Percentiles rank a stretch among this genome's conserved stretches.
Evolutionary conservation across 2,113 vertebrate species (phyloP).

Genomic region (Lanius collurio): DNA sequence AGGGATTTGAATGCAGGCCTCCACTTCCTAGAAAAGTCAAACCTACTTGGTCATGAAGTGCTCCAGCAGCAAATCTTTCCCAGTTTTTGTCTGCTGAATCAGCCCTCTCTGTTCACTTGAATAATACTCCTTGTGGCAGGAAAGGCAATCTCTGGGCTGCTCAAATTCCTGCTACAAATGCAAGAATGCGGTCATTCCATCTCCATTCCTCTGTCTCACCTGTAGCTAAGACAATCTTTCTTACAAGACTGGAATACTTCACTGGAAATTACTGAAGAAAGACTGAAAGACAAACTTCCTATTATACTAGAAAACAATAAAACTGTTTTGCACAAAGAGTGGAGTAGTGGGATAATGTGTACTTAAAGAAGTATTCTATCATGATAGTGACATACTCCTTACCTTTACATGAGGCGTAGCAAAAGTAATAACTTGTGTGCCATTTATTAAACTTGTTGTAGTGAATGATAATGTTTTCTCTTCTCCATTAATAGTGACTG

Average conservation of each 20-base stretch:
- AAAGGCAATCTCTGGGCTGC: not conserved
- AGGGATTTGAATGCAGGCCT: not conserved
- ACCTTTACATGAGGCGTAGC: conserved; percentile 81
- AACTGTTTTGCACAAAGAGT: not conserved
- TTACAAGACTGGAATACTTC: not conserved
- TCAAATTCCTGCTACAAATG: not conserved
- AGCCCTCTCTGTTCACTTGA: not conserved
- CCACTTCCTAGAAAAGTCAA: not conserved
- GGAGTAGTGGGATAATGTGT: not conserved
- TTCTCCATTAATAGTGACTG: conserved; percentile 88
- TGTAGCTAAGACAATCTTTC: not conserved
- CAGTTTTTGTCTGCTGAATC: not conserved
- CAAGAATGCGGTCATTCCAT: not conserved
- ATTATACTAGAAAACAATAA: not conserved
- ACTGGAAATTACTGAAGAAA: not conserved
- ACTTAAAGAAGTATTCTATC: not conserved
- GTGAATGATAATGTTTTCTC: conserved; percentile 86
- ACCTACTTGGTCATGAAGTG: not conserved
- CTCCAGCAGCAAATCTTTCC: not conserved
- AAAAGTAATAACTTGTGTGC: conserved; percentile 86
- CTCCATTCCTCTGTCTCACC: not conserved
- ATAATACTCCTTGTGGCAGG: not conserved
- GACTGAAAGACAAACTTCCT: not conserved
- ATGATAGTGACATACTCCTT: not conserved
- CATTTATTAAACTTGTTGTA: conserved; percentile 85